Evolutionary conservation across 2,113 vertebrate genomes (phyloP).

Genomic region (Circaetus gallicus): DNA sequence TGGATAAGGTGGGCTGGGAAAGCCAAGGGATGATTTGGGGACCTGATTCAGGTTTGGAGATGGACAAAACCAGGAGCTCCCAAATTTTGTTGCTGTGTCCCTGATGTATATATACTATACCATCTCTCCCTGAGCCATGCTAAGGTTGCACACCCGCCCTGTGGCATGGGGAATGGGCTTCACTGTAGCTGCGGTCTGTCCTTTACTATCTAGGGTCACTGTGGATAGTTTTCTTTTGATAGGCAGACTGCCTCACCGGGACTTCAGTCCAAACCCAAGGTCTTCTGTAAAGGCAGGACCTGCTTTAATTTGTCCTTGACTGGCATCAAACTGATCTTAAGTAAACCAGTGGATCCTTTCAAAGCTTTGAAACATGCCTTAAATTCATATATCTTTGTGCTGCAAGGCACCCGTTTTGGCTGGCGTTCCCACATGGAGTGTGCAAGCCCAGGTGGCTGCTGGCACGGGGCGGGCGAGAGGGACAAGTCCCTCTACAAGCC

Average conservation of each 20-base stretch:
- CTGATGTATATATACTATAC: not conserved
- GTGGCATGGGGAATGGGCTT: rapidly evolving
- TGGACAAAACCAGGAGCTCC: not conserved
- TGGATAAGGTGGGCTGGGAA: not conserved
- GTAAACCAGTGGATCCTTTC: not conserved
- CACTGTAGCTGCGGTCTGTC: not conserved
- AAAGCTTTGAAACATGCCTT: not conserved
- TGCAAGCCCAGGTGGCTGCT: rapidly evolving
- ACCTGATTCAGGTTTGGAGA: not conserved
- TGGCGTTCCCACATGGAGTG: rapidly evolving
- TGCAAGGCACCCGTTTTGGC: rapidly evolving
- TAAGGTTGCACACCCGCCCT: not conserved
- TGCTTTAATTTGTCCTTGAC: not conserved
- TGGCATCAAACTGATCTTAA: not conserved
- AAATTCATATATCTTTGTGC: not conserved
- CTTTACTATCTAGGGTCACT: rapidly evolving
- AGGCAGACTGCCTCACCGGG: rapidly evolving
- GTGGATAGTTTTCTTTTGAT: not conserved
- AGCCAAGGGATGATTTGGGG: not conserved
- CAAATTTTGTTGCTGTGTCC: not conserved
- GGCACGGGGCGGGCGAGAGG: not conserved
- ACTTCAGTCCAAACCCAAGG: not conserved
- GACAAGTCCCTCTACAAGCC: not conserved
- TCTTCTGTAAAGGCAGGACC: not conserved
- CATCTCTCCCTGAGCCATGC: not conserved